These are phyloP conservation scores for Tricholaema leucomelas DNA, from an alignment of 2,113 vertebrate genomes.

Conservation along the genomic window DNA sequence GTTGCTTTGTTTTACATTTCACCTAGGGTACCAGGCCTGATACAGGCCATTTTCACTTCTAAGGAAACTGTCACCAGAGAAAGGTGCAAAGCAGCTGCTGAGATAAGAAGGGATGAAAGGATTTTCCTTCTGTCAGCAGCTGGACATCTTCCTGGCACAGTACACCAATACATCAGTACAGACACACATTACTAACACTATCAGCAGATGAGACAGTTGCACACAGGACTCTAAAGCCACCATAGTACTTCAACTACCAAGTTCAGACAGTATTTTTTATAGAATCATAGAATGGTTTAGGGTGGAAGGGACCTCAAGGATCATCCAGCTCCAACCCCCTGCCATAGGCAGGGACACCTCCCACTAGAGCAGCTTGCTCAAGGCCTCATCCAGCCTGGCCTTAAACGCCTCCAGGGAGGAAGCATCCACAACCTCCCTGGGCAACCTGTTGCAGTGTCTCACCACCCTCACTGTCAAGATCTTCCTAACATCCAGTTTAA, in stretches of 20 bases:
- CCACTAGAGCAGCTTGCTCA: too few species aligned
- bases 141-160: not conserved
- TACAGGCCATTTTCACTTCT: not conserved
- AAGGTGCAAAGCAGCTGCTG: not conserved
- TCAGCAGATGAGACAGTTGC: not conserved
- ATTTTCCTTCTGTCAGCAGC: not conserved
- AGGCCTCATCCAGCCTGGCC: too few species aligned
- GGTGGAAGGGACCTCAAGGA: too few species aligned
- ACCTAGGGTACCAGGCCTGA: not conserved
- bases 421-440: too few species aligned
- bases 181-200: not conserved
- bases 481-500: too few species aligned
- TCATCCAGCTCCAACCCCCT: too few species aligned
- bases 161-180: rapidly evolving
- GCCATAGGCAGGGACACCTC: too few species aligned
- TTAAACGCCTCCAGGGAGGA: too few species aligned
- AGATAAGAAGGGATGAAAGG: not conserved
- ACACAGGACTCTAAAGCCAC: not conserved
- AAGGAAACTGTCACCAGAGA: not conserved
- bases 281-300: too few species aligned
- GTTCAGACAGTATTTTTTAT: not conserved
- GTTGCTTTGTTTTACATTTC: not conserved
- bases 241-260: not conserved
- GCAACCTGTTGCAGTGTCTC: too few species aligned
- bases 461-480: too few species aligned